phyloP scores from a whole-genome alignment of 2,113 vertebrate species.

The Eptesicus fuscus region DNA sequence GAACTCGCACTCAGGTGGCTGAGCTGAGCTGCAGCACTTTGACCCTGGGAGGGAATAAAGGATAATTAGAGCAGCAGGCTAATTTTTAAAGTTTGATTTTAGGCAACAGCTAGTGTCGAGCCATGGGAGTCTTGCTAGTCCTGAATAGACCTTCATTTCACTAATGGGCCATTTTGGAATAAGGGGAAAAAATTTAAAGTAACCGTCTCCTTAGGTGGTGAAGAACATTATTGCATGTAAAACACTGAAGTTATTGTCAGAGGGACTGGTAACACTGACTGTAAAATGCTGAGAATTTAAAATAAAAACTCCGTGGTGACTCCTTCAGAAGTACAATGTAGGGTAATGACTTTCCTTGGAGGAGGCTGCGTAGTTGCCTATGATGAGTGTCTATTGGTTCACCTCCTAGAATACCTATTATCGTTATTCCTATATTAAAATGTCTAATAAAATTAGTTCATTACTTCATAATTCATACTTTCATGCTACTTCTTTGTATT shows the following conservation, averaged over 20 bases:
- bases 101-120: background rate
- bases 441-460: background rate
- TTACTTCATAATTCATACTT: background rate
- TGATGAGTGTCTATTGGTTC: background rate
- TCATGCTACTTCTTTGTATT: background rate
- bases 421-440: background rate
- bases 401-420: background rate
- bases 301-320: slow-evolving; percentile 18
- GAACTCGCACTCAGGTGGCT: background rate
- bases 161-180: slow-evolving; percentile 52
- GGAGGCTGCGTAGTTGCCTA: background rate
- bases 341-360: background rate
- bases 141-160: slow-evolving; percentile 38
- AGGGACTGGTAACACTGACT: slow-evolving; percentile 26
- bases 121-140: background rate
- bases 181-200: background rate
- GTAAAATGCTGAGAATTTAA: slow-evolving; percentile 26
- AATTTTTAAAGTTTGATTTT: slow-evolving; percentile 34
- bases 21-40: background rate
- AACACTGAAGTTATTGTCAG: slow-evolving; percentile 42
- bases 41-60: background rate
- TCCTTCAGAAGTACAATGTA: background rate
- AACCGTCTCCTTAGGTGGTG: slow-evolving; percentile 36
- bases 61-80: background rate
- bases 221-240: slow-evolving; percentile 20